Conservation (phyloP, 2,888 invertebrate species). For the Synergus gifuensis region DNA sequence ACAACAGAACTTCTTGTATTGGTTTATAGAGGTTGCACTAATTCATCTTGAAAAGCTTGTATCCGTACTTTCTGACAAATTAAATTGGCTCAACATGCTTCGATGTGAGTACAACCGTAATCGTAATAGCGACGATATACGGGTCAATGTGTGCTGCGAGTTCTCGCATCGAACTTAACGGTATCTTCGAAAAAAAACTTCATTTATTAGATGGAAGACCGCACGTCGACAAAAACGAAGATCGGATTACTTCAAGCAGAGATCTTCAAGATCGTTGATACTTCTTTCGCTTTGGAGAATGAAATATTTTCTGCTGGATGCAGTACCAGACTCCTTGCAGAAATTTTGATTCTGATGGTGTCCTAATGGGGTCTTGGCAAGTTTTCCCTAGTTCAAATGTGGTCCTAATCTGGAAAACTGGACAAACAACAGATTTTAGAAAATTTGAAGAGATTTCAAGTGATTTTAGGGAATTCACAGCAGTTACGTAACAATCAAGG, state of each 20-base stretch:
- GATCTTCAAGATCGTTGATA: background rate
- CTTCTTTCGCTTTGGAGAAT: background rate
- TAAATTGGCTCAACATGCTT: conserved; percentile 21
- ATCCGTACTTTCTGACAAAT: conserved; percentile 8
- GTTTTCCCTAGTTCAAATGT: too few relatives aligned
- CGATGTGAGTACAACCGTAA: conserved; percentile 14
- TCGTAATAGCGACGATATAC: conserved; percentile 27
- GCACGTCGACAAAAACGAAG: conserved; percentile 1
- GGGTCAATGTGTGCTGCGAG: conserved; percentile 23
- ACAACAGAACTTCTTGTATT: conserved; percentile 6
- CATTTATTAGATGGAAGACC: conserved; percentile 35
- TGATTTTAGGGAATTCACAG: too few relatives aligned
- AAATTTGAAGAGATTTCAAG: too few relatives aligned
- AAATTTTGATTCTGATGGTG: too few relatives aligned
- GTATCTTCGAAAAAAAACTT: conserved; percentile 20
- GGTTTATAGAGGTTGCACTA: background rate
- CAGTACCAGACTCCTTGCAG: background rate
- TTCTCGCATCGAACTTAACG: conserved; percentile 10
- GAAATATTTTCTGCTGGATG: background rate
- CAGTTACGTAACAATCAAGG: too few relatives aligned
- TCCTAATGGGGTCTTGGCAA: too few relatives aligned
- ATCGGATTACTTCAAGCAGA: conserved; percentile 32
- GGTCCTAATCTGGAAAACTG: too few relatives aligned
- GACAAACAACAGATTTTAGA: too few relatives aligned
- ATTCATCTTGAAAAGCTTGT: background rate